Evolutionary conservation across 2,113 vertebrate species (phyloP), one percentile per base, ranked within the genome.

Genomic region (Lota lota): DNA sequence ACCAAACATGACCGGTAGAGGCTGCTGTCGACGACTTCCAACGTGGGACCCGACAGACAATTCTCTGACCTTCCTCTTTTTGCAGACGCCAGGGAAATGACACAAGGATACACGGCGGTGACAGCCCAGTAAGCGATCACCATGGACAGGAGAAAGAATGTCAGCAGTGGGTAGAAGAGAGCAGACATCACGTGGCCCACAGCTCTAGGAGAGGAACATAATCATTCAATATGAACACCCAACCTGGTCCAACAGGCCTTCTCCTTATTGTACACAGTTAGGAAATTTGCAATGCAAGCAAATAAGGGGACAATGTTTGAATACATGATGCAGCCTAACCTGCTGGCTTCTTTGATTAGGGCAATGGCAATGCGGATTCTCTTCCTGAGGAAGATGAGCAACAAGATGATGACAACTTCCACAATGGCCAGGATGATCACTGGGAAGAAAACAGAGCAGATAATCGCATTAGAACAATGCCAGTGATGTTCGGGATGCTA

Each of bases 351-450:
- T 87, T 94, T 97, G 85, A 99, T 95, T 70, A 99, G 94, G 0
- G 96, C 94, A 0, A 99, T 95, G 67, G 96, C 96, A 0, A 99
- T 94, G 69, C 95, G 76, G 79, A 99, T 93, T 77, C 95, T 93
- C 83, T 97, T 98, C 77, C 97, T 93, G 73, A 99, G 93, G 88
- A 97, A 99, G 87, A 99, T 91, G 77, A 99, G 95, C 16, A 97
- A 83, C 66, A 98, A 78, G 59, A 99, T 73, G 82, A 98, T 93
- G n/a, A 96, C 12, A 22, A 93, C 79, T 80, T 99, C 97, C 64
- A 97, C 22, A 19, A 95, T 84, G 59, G 92, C 91, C 79, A 98
- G 87, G 79, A 96, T 96, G 86, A 99, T 96, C 93, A 97, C 97
- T 98, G 92, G 60, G 63, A 71, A 56, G 72, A 0, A 64, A 1